Base-by-base conservation (phyloP, 2,113 vertebrate species). In the Ophthalmolycus amberensis region DNA sequence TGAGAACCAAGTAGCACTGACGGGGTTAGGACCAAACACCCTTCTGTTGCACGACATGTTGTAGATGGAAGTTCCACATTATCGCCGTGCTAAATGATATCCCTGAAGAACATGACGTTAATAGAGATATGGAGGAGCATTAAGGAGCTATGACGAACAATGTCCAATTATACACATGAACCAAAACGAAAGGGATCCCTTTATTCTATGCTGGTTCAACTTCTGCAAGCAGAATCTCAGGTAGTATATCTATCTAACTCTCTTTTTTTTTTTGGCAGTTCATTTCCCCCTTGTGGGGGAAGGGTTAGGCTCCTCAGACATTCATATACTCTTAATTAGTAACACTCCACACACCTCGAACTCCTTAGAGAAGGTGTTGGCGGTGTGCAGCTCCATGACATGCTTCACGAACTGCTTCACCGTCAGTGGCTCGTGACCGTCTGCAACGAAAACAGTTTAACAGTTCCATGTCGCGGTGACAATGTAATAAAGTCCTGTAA, bases 381-480 rank as follows among this genome's bases (percentile, higher is more conserved):
- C 97, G 94, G 94, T 89, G 95, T 99, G 97, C 85, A 99, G 97
- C 84, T 98, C 97, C 93, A 95, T 95, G 87, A 98, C 97, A 66
- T 98, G 98, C 89, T 97, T 98, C 90, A 97, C 97, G 91, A 99
- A 99, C 92, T 99, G 96, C 90, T 97, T 99, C 94, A 98, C 94
- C 71, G 97, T 95, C 94, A 99, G 95, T 65, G 97, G 96, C 95
- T 97, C 97, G 83, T 97, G 95, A 88, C 97, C 97, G 83, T 99
- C 98, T 99, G 95, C 69, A 85, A 94, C n/a, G n/a, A 52, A 52
- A 48, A 75, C 32, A 59, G 34, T 0, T 34, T 8, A 60, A n/a
- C 22, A 3, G 63, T 9, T 64, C 2, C 0, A 65, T 44, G 6
- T 5, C 15, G 7, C 9, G 12, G 3, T 42, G 37, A 42, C 32